Evolutionary conservation across 1,140 invertebrate species (phyloP).

Genomic region (Heliconius congener): DNA sequence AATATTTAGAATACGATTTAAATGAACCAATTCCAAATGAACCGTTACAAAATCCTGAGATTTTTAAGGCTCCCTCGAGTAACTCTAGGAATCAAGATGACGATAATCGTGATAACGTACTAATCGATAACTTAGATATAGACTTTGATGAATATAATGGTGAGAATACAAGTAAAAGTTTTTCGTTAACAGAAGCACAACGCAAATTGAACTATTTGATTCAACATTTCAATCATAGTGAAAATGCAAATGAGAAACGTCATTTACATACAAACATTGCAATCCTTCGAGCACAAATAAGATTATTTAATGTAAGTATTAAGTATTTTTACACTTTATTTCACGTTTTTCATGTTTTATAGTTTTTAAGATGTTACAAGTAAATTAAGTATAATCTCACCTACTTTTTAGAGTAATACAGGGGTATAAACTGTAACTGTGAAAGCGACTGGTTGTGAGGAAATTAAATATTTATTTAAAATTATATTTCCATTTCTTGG

Average conservation of each 20-base stretch:
- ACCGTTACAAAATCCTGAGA: slow-evolving; percentile 29
- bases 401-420: no score
- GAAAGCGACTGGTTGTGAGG: no score
- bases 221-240: background rate
- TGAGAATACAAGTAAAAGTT: slow-evolving; percentile 31
- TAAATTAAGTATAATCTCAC: background rate
- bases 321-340: background rate
- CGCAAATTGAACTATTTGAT: slow-evolving; percentile 13
- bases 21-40: slow-evolving; percentile 33
- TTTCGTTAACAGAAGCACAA: slow-evolving; percentile 40
- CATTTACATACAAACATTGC: slow-evolving; percentile 21
- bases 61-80: background rate
- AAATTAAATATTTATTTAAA: no score
- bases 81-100: slow-evolving; percentile 36
- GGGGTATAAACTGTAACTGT: no score
- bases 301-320: slow-evolving; percentile 34
- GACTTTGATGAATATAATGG: slow-evolving; percentile 17
- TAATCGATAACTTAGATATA: slow-evolving; percentile 47
- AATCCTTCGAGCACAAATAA: slow-evolving; percentile 13
- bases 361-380: background rate
- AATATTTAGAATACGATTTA: slow-evolving; percentile 41
- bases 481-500: no score
- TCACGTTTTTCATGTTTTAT: background rate
- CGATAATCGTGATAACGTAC: slow-evolving; percentile 39
- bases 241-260: background rate